A percentile compares a stretch with the other conserved stretches of the same genome.
Conservation (phyloP, 2,888 invertebrate species). For the Eurytoma adleriae region DNA sequence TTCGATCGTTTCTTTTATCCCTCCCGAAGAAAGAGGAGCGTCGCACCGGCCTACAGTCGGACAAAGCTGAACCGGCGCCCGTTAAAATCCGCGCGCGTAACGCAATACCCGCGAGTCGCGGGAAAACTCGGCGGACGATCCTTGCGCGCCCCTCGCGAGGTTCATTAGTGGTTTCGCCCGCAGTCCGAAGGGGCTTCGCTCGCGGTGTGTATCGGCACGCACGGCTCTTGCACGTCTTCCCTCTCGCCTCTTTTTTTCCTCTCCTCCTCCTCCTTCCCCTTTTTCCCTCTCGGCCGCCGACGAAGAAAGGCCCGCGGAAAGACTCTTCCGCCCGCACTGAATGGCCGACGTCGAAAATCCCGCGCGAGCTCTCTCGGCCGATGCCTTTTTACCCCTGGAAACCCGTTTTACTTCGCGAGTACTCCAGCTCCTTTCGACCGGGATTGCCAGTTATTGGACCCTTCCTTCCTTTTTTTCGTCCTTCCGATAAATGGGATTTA, state of each 20-base stretch:
- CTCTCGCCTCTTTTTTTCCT: not conserved
- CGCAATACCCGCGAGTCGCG: not conserved
- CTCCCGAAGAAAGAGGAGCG: no score
- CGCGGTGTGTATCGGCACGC: slow-evolving; percentile 25
- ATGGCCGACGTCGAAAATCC: not conserved
- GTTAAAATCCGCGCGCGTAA: not conserved
- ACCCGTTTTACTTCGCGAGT: no score
- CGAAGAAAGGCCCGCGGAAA: not conserved
- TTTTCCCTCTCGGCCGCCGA: no score
- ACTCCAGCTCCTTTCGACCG: no score
- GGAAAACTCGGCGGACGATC: not conserved
- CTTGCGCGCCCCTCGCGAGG: slow-evolving; percentile 3
- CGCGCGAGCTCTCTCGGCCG: no score
- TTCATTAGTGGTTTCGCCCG: slow-evolving; percentile 54
- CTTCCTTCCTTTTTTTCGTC: no score
- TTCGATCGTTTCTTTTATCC: no score
- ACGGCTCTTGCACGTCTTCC: not conserved
- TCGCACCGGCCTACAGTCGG: no score
- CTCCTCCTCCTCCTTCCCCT: not conserved
- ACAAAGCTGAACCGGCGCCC: no score
- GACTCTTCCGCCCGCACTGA: not conserved
- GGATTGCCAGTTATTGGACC: no score
- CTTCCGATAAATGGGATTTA: no score
- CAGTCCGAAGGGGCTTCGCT: slow-evolving; percentile 44
- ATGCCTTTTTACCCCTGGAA: no score